phyloP scores from a whole-genome alignment of 2,888 invertebrate species.

The Petrophora chlorosata region DNA sequence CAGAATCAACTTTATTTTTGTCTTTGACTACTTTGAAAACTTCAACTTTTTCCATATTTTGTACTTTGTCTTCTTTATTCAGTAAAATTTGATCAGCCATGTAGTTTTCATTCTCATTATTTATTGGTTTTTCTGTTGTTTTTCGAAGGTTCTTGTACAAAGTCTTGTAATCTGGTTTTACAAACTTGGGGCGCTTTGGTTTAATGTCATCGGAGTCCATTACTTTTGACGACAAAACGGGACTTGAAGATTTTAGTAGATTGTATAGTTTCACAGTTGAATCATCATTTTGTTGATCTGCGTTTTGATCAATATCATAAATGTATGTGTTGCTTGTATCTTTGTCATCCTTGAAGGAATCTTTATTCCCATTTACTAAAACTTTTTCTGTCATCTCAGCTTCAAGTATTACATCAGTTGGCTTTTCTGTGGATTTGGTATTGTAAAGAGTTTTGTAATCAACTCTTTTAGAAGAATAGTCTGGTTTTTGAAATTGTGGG shows the following conservation, averaged over 20 bases:
- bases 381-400: background rate
- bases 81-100: conserved; percentile 18
- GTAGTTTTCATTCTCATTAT: conserved; percentile 4
- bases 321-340: background rate
- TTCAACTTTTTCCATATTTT: background rate
- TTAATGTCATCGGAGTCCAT: background rate
- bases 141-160: conserved; percentile 5
- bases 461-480: conserved; percentile 19
- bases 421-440: conserved; percentile 7
- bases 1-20: background rate
- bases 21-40: background rate
- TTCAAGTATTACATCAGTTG: background rate
- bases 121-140: conserved; percentile 2
- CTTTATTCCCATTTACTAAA: conserved; percentile 2
- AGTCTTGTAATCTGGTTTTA: conserved; percentile 7
- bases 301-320: background rate
- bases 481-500: conserved; percentile 13
- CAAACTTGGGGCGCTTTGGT: background rate
- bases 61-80: background rate
- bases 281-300: conserved; percentile 3
- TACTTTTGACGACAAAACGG: background rate
- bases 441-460: conserved; percentile 24
- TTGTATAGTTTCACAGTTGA: background rate
- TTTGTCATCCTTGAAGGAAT: background rate
- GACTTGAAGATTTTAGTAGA: conserved; percentile 5